phyloP scores from a whole-genome alignment of 1,140 invertebrate species.

The Doryteuthis pealeii region DNA sequence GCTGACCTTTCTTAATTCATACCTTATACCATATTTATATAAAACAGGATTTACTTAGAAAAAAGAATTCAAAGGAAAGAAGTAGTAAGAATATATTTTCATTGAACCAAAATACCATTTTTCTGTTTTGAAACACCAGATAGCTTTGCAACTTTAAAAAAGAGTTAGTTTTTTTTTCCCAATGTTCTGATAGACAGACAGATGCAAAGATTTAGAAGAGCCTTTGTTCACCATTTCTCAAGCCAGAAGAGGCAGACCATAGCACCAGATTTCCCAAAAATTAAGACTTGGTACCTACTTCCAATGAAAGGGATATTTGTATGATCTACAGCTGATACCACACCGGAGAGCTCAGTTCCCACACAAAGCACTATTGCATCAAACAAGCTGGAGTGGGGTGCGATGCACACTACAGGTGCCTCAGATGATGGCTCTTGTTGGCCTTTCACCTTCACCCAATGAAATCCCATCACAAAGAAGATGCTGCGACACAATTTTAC shows the following conservation, averaged over 20 bases:
- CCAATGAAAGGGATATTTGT: slow-evolving; percentile 77
- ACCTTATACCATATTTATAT: too few relatives aligned
- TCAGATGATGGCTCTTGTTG: slow-evolving; percentile 57
- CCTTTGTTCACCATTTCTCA: slow-evolving; percentile 4
- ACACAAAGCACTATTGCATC: slow-evolving; percentile 75
- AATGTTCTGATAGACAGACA: too few relatives aligned
- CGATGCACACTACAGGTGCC: slow-evolving; percentile 80
- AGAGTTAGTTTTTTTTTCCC: too few relatives aligned
- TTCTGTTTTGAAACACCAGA: too few relatives aligned
- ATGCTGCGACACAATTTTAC: slow-evolving; percentile 31
- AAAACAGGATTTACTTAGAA: too few relatives aligned
- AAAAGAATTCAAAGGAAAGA: too few relatives aligned
- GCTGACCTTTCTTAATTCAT: too few relatives aligned
- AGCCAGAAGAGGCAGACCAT: neutral
- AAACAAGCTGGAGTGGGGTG: slow-evolving; percentile 88
- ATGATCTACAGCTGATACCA: slow-evolving; percentile 78
- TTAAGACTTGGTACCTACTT: slow-evolving; percentile 69
- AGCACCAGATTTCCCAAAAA: neutral
- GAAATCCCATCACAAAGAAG: slow-evolving; percentile 40
- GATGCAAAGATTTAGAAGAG: too few relatives aligned
- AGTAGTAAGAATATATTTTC: too few relatives aligned
- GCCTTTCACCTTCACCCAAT: slow-evolving; percentile 44
- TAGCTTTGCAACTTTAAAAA: too few relatives aligned
- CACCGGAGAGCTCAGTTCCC: slow-evolving; percentile 72
- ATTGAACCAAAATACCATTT: too few relatives aligned